Conservation (phyloP, 2,888 invertebrate genomes). For the Aethes cnicana region DNA sequence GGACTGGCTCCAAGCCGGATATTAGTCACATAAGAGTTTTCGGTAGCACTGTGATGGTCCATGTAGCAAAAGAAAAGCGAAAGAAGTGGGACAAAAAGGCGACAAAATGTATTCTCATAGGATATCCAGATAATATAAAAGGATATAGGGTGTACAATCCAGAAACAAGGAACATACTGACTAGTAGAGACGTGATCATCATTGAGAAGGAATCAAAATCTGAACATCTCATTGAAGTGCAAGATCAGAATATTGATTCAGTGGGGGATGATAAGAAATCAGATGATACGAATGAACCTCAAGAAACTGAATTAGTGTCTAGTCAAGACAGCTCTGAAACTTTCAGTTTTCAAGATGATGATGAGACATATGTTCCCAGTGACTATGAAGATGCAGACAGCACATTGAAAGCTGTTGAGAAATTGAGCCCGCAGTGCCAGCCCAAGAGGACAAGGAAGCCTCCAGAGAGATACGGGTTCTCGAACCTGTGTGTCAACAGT, state of each 20-base stretch:
- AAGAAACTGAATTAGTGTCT: too few relatives aligned
- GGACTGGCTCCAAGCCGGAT: constrained; percentile 9
- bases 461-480: too few relatives aligned
- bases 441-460: too few relatives aligned
- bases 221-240: too few relatives aligned
- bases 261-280: not conserved
- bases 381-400: too few relatives aligned
- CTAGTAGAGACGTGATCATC: constrained; percentile 34
- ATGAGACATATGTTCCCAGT: too few relatives aligned
- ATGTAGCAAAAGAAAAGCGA: constrained; percentile 20
- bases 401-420: too few relatives aligned
- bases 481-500: not conserved
- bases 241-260: too few relatives aligned
- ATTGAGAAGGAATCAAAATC: not conserved
- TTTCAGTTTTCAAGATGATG: too few relatives aligned
- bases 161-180: constrained; percentile 27
- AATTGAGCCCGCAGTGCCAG: too few relatives aligned
- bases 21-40: constrained; percentile 15
- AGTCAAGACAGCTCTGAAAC: too few relatives aligned
- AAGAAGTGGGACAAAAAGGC: constrained; percentile 28
- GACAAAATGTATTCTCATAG: constrained; percentile 16
- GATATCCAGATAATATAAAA: constrained; percentile 21
- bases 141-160: constrained; percentile 33
- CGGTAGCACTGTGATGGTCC: constrained; percentile 18
- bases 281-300: too few relatives aligned